These are phyloP conservation scores for Platorchestia sp. DNA, from an alignment of 1,140 invertebrate species.

Conservation along the genomic window DNA sequence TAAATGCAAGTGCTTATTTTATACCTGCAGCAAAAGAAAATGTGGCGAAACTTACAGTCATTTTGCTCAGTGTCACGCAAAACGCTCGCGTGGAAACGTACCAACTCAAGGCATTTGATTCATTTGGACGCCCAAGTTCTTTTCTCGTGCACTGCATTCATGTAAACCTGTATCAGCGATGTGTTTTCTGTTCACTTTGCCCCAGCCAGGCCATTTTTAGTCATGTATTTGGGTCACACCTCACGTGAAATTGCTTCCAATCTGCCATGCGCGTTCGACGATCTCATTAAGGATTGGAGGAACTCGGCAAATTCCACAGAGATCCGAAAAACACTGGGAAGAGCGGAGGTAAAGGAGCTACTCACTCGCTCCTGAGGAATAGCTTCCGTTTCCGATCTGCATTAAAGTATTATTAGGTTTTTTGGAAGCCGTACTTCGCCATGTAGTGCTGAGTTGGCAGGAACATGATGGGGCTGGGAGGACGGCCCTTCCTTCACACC, in stretches of 20 bases:
- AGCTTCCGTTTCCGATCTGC: neutral
- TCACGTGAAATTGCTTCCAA: neutral
- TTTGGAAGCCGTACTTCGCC: neutral
- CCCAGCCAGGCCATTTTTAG: neutral
- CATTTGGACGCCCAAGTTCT: no score
- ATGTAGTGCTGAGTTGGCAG: neutral
- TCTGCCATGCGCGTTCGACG: neutral
- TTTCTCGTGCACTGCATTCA: no score
- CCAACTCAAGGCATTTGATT: no score
- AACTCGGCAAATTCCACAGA: neutral
- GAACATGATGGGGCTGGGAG: neutral
- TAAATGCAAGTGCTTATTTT: no score
- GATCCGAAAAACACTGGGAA: neutral
- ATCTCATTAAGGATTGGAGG: conserved; percentile 35
- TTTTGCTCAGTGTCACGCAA: no score
- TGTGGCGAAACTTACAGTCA: no score
- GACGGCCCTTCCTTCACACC: no score
- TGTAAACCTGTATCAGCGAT: neutral
- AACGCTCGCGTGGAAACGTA: no score
- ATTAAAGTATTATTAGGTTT: neutral
- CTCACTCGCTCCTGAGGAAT: neutral
- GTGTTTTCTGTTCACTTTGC: neutral
- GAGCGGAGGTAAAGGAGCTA: neutral
- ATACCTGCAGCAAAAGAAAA: no score
- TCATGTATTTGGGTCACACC: neutral